Percentiles rank a stretch among this genome's conserved stretches.
phyloP scores from a whole-genome alignment of 1,140 invertebrate species.

The Nymphalis io region DNA sequence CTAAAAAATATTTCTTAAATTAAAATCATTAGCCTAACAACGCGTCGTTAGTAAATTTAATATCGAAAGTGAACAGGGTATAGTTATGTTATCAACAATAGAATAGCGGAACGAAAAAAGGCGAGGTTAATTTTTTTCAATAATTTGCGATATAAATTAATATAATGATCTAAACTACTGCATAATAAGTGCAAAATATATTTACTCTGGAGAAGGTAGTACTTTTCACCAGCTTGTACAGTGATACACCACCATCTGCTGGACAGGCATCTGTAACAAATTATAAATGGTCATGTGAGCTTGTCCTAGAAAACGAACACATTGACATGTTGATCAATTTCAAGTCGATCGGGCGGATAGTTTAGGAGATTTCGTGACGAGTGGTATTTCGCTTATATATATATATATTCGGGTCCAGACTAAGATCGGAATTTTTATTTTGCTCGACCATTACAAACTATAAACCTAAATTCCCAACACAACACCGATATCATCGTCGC shows the following conservation, averaged over 20 bases:
- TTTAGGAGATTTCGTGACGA: too few species aligned
- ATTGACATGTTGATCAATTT: too few species aligned
- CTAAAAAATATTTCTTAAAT: too few species aligned
- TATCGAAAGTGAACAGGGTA: neutral
- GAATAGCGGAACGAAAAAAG: conserved; percentile 58
- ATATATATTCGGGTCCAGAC: too few species aligned
- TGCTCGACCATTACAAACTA: too few species aligned
- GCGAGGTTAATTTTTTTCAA: conserved; percentile 51
- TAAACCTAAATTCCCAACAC: too few species aligned
- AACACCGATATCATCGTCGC: too few species aligned
- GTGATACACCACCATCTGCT: neutral
- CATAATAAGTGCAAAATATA: conserved; percentile 60
- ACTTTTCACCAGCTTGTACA: conserved; percentile 31
- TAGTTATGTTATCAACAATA: conserved; percentile 67
- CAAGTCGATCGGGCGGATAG: too few species aligned
- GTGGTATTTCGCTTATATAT: too few species aligned
- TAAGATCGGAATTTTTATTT: too few species aligned
- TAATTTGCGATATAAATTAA: conserved; percentile 56
- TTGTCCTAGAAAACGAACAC: too few species aligned
- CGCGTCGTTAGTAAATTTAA: neutral
- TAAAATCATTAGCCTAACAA: neutral
- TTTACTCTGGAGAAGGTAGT: conserved; percentile 53
- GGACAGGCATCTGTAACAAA: conserved; percentile 55
- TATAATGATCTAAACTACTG: conserved; percentile 54
- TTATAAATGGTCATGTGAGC: neutral